These are phyloP conservation scores for Odontamblyopus lacepedii DNA, from an alignment of 2,797 vertebrate species.

Conservation along the genomic window DNA sequence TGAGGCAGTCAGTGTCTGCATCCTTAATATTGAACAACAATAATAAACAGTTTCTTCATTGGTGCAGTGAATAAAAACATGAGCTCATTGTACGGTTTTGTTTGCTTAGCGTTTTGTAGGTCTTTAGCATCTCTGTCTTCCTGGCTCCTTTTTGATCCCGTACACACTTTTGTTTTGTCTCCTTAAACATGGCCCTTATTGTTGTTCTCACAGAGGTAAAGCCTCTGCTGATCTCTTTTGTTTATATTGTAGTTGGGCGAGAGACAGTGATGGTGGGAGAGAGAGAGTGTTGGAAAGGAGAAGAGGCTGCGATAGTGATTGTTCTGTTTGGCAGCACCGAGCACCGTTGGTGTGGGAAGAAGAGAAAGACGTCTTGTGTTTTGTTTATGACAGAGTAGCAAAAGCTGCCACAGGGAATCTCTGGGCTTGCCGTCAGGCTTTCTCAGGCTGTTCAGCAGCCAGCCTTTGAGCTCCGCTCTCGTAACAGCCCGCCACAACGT, in stretches of 20 bases:
- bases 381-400: slow-evolving; percentile 77
- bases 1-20: slow-evolving; percentile 10
- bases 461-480: slow-evolving; percentile 67
- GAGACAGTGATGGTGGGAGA: slow-evolving; percentile 55
- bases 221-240: slow-evolving; percentile 76
- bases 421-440: slow-evolving; percentile 74
- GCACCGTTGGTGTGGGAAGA: slow-evolving; percentile 77
- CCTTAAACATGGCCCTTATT: slow-evolving; percentile 79
- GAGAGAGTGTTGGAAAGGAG: slow-evolving; percentile 64
- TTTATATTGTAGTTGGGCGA: slow-evolving; percentile 72
- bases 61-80: slow-evolving; percentile 56
- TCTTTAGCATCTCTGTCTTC: slow-evolving; percentile 70
- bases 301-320: slow-evolving; percentile 76
- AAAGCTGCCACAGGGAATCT: slow-evolving; percentile 77
- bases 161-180: slow-evolving; percentile 77
- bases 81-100: slow-evolving; percentile 67
- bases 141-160: slow-evolving; percentile 69
- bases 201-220: slow-evolving; percentile 75
- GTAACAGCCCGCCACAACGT: slow-evolving; percentile 56
- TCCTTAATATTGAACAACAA: slow-evolving; percentile 17
- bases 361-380: slow-evolving; percentile 79
- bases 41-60: slow-evolving; percentile 30
- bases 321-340: slow-evolving; percentile 79
- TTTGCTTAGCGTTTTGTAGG: slow-evolving; percentile 67
- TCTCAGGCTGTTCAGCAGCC: slow-evolving; percentile 72